phyloP scores from a whole-genome alignment of 2,113 vertebrate species.

The Cyanoderma ruficeps region DNA sequence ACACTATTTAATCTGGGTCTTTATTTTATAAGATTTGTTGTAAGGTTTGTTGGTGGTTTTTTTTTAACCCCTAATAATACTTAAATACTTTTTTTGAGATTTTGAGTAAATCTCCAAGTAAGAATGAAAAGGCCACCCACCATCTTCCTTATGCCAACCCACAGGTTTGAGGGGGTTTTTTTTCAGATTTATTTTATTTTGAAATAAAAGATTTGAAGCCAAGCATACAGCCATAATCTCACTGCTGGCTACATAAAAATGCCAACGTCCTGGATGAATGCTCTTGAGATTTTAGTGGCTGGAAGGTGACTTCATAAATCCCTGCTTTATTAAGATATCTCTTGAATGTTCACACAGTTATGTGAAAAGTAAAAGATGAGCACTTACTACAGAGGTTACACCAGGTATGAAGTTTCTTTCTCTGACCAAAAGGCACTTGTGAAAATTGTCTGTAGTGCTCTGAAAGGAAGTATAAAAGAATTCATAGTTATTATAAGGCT shows the following conservation, averaged over 20 bases:
- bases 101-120: not conserved
- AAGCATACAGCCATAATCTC: not conserved
- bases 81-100: not conserved
- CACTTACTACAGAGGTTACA: not conserved
- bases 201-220: not conserved
- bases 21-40: not conserved
- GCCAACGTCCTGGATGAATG: not conserved
- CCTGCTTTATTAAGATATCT: not conserved
- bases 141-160: not conserved
- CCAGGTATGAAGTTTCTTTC: not conserved
- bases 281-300: not conserved
- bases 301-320: not conserved
- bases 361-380: not conserved
- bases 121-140: not conserved
- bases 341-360: not conserved
- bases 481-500: not conserved
- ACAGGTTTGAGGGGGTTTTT: not conserved
- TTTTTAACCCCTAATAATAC: not conserved
- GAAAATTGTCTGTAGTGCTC: not conserved
- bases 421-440: not conserved
- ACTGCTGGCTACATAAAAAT: not conserved
- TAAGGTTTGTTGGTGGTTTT: too few species aligned
- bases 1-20: accelerated
- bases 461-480: not conserved
- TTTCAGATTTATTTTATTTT: not conserved